Evolutionary conservation across 2,113 vertebrate species (phyloP), one percentile per base, ranked within the genome.

Genomic region (Oreochromis niloticus): DNA sequence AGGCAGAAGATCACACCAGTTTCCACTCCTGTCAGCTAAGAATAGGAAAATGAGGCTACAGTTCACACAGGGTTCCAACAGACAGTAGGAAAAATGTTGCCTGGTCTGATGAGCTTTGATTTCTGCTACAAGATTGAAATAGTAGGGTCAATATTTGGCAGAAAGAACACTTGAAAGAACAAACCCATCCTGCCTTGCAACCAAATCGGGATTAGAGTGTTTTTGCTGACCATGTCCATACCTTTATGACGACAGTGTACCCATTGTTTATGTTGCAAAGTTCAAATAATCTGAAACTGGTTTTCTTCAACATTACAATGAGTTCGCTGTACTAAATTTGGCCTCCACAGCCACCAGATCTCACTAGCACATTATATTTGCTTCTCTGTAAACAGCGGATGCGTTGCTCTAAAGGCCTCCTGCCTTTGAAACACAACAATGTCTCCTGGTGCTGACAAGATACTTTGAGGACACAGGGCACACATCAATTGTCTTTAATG

Each of bases 401-500:
- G n/a, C 2, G 2, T 34, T 6, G 39, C 73, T 86, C 39, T 57
- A 48, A 75, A 59, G 43, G 48, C n/a, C 12, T 61, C 55, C 7
- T 85, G 66, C 19, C 61, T 88, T 55, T 52, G 52, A 88, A 85
- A 83, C 56, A 75, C 50, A 63, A 81, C 83, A 59, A 66, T 63
- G 87, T 89, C 89, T 88, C 54, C 73, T 54, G 73, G 83, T 80
- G 46, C 16, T 13, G 55, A 68, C 19, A 54, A 48, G 39, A 91
- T 81, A 92, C 84, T 88, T 84, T 82, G 86, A 88, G 84, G 92
- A 92, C 86, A 82, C 34, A 34, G 84, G 73, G 87, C 90, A 81
- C 82, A 73, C 36, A 14, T 80, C 86, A 57, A 68, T 82, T 71
- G 75, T 92, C 88, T 88, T 85, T 90, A 94, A 94, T 86, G 91